Conservation (phyloP, 2,797 vertebrate species). For the Lacerta bilineata region DNA sequence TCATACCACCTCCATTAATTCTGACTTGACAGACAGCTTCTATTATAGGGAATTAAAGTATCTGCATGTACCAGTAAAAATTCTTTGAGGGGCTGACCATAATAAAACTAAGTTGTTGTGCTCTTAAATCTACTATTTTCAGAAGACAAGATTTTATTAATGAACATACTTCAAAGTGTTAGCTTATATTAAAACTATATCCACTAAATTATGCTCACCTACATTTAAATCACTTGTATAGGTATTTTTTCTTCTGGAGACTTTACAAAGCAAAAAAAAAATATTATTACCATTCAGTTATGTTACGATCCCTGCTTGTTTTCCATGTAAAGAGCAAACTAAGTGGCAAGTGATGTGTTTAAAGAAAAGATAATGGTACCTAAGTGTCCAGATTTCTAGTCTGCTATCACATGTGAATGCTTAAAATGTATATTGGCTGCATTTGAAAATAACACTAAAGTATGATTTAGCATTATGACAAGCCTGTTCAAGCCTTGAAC, state of each 20-base stretch:
- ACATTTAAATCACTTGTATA: background rate
- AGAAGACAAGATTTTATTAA: background rate
- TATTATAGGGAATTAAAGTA: background rate
- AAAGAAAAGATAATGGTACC: background rate
- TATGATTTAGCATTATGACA: background rate
- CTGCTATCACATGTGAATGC: background rate
- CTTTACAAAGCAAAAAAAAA: background rate
- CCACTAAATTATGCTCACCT: background rate
- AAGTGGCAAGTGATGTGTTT: background rate
- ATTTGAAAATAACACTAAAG: background rate
- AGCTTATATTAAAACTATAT: background rate
- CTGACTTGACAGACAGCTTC: background rate
- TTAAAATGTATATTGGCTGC: background rate
- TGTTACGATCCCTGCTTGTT: background rate
- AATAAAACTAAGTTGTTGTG: background rate
- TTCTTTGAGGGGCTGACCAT: background rate
- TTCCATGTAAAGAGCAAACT: background rate
- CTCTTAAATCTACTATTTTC: background rate
- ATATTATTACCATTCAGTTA: background rate
- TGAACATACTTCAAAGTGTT: background rate
- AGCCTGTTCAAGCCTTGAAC: background rate
- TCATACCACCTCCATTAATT: background rate
- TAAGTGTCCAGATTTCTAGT: background rate
- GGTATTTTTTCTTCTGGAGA: background rate
- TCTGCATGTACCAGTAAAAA: background rate